A percentile compares a stretch with the other conserved stretches of the same genome.
phyloP scores from a whole-genome alignment of 2,113 vertebrate genomes.

The Aspiorhynchus laticeps region DNA sequence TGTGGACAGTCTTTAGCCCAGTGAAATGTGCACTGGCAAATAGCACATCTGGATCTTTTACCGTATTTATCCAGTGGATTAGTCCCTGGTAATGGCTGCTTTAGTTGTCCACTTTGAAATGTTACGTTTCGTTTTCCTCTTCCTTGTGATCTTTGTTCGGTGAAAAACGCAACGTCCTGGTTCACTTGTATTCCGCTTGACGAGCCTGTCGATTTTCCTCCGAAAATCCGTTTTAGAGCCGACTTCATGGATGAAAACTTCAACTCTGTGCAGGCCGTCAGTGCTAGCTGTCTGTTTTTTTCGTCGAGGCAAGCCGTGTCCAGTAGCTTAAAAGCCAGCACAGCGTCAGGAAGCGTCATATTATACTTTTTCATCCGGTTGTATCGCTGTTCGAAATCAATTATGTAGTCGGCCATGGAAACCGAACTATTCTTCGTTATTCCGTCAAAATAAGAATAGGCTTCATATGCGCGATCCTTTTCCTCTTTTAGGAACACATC shows the following conservation, averaged over 20 bases:
- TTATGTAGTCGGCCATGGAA: no score
- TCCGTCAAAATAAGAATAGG: neutral
- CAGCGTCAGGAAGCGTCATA: neutral
- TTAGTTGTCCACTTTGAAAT: neutral
- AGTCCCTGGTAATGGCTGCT: neutral
- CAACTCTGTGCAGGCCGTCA: neutral
- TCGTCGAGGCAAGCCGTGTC: neutral
- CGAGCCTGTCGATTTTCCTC: neutral
- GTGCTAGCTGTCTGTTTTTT: neutral
- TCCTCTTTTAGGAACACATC: conserved; percentile 38
- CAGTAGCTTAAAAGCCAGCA: no score
- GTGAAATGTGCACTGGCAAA: conserved; percentile 48
- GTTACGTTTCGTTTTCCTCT: neutral
- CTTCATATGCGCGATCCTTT: conserved; percentile 23
- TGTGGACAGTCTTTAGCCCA: conserved; percentile 46
- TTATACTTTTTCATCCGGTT: neutral
- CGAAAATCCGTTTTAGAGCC: neutral
- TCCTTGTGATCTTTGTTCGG: neutral
- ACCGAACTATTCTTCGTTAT: no score
- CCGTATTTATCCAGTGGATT: conserved; percentile 42
- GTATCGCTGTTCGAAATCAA: no score
- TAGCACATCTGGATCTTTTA: conserved; percentile 27
- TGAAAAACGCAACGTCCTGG: neutral
- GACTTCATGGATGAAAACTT: neutral
- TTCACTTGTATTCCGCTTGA: neutral